Evolutionary conservation across 2,888 invertebrate species (phyloP).

Genomic region (Venusia cambrica): DNA sequence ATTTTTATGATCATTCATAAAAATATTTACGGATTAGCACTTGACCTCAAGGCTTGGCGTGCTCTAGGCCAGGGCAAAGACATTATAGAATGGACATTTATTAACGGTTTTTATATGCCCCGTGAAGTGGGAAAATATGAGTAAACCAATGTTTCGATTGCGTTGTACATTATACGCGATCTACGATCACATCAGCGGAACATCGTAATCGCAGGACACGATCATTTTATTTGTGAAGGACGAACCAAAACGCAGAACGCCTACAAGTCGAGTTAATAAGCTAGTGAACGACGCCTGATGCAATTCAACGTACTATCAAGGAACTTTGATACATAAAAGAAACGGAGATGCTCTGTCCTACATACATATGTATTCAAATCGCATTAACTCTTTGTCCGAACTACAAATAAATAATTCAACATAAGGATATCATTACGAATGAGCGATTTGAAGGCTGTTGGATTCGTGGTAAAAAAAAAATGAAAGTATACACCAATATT

Average conservation of each 20-base stretch:
- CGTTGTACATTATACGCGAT: conserved; percentile 45
- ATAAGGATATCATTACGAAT: not conserved
- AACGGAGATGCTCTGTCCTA: conserved; percentile 36
- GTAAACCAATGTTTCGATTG: not conserved
- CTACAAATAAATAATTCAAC: conserved; percentile 15
- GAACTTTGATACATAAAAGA: conserved; percentile 26
- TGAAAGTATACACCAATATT: conserved; percentile 37
- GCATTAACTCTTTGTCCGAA: conserved; percentile 22
- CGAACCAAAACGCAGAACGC: conserved; percentile 55
- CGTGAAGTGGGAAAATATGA: no score
- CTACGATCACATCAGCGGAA: conserved; percentile 55
- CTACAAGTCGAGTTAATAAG: conserved; percentile 57
- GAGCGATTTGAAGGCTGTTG: conserved; percentile 9
- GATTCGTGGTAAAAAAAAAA: conserved; percentile 30
- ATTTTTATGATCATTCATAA: no score
- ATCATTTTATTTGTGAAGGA: conserved; percentile 61
- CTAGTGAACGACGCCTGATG: conserved; percentile 36
- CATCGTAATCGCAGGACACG: conserved; percentile 49
- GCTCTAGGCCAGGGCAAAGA: no score
- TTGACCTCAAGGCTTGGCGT: no score
- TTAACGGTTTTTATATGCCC: no score
- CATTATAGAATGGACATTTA: no score
- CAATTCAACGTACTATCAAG: conserved; percentile 37
- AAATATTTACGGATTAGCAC: no score
- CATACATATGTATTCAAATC: conserved; percentile 31